Conservation (phyloP, 2,888 invertebrate species). For the Cantharis lateralis region DNA sequence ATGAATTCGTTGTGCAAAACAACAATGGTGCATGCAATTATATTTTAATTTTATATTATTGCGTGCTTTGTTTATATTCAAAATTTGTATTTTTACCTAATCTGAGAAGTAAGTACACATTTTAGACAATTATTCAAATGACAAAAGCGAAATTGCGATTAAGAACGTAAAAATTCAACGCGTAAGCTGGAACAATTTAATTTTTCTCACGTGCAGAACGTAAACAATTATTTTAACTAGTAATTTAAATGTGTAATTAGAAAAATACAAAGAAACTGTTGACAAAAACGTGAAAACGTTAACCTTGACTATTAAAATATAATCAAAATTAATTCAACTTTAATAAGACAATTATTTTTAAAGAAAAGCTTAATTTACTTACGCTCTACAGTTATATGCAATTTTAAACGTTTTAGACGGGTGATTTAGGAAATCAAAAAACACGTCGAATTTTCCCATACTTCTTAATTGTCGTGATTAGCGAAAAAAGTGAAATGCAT, state of each 20-base stretch:
- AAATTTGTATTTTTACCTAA: constrained; percentile 8
- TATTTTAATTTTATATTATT: background rate
- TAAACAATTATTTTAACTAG: constrained; percentile 28
- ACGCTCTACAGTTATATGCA: background rate
- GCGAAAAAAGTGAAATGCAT: background rate
- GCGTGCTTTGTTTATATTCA: background rate
- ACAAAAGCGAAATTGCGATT: constrained; percentile 16
- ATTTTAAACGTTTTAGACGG: background rate
- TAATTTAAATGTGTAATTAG: constrained; percentile 40
- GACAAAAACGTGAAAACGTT: constrained; percentile 20
- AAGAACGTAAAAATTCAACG: constrained; percentile 20
- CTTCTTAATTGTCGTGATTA: background rate
- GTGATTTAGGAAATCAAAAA: background rate
- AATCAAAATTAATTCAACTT: constrained; percentile 34
- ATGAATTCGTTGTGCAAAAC: background rate
- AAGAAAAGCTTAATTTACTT: background rate
- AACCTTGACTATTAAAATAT: constrained; percentile 38
- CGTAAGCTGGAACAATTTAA: constrained; percentile 23
- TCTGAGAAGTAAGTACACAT: constrained; percentile 23
- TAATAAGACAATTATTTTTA: constrained; percentile 12
- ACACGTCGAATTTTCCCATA: background rate
- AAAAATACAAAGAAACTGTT: constrained; percentile 39
- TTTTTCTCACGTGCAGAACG: constrained; percentile 35
- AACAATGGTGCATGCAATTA: background rate
- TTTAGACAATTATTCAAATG: constrained; percentile 21